Evolutionary conservation across 2,888 invertebrate genomes (phyloP).

Genomic region (Cyrtodaria siliqua): DNA sequence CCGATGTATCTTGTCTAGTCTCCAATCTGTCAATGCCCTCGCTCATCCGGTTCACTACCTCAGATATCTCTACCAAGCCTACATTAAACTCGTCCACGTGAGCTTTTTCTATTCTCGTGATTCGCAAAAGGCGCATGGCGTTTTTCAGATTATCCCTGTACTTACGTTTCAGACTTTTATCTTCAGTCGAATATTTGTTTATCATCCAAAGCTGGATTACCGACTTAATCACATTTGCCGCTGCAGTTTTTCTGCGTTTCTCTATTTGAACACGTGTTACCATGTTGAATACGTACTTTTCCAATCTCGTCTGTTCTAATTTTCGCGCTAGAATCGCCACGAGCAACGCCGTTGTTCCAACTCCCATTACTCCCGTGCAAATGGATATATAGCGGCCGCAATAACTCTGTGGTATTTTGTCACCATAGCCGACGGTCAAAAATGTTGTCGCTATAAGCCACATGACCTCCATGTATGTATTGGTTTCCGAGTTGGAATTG

Average conservation of each 20-base stretch:
- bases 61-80: slow-evolving; percentile 76
- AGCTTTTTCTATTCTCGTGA: slow-evolving; percentile 66
- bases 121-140: slow-evolving; percentile 66
- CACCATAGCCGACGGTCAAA: slow-evolving; percentile 79
- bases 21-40: slow-evolving; percentile 41
- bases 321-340: slow-evolving; percentile 78
- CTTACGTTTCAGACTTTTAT: slow-evolving; percentile 44
- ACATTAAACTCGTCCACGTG: slow-evolving; percentile 76
- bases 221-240: slow-evolving; percentile 77
- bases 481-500: slow-evolving; percentile 55
- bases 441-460: slow-evolving; percentile 81
- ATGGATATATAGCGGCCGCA: slow-evolving; percentile 80
- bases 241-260: slow-evolving; percentile 70
- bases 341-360: slow-evolving; percentile 76
- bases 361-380: slow-evolving; percentile 76
- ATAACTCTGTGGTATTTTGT: slow-evolving; percentile 76
- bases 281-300: slow-evolving; percentile 79
- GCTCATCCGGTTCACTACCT: slow-evolving; percentile 66
- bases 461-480: slow-evolving; percentile 76
- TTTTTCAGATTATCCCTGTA: slow-evolving; percentile 66
- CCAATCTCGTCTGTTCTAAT: slow-evolving; percentile 75
- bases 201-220: slow-evolving; percentile 67
- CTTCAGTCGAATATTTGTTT: slow-evolving; percentile 51
- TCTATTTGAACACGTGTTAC: slow-evolving; percentile 76
- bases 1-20: slow-evolving; percentile 14